These are phyloP conservation scores for Heterohyrax brucei DNA, from an alignment of 2,797 vertebrate genomes.

Conservation along the genomic window DNA sequence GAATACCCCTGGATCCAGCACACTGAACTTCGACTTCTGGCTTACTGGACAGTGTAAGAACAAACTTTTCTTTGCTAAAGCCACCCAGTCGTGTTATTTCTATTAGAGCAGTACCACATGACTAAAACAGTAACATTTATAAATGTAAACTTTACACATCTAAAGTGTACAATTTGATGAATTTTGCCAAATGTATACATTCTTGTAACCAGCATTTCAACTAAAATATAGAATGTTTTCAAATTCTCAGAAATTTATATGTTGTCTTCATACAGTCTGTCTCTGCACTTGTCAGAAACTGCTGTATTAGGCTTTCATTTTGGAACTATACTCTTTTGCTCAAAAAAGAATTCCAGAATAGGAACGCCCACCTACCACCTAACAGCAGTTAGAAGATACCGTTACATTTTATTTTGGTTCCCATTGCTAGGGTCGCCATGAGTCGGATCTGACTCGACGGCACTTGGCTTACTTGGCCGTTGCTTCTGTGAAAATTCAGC, in stretches of 20 bases:
- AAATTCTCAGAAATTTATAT: background rate
- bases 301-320: background rate
- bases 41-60: too few relatives aligned
- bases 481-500: background rate
- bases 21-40: too few relatives aligned
- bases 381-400: background rate
- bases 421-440: too few relatives aligned
- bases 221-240: conserved; percentile 30
- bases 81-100: too few relatives aligned
- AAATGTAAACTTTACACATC: background rate
- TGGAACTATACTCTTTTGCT: too few relatives aligned
- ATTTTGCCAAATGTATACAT: background rate
- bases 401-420: conserved; percentile 2
- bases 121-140: background rate
- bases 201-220: background rate
- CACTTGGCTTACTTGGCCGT: too few relatives aligned
- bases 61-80: too few relatives aligned
- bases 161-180: background rate
- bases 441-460: too few relatives aligned
- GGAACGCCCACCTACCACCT: background rate
- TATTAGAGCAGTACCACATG: too few relatives aligned
- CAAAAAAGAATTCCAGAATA: background rate
- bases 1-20: too few relatives aligned
- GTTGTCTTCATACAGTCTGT: background rate
- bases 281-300: background rate